A percentile compares a stretch with the other conserved stretches of the same genome.
Conservation (phyloP, 2,797 vertebrate genomes). For the Phylloscopus collybita region DNA sequence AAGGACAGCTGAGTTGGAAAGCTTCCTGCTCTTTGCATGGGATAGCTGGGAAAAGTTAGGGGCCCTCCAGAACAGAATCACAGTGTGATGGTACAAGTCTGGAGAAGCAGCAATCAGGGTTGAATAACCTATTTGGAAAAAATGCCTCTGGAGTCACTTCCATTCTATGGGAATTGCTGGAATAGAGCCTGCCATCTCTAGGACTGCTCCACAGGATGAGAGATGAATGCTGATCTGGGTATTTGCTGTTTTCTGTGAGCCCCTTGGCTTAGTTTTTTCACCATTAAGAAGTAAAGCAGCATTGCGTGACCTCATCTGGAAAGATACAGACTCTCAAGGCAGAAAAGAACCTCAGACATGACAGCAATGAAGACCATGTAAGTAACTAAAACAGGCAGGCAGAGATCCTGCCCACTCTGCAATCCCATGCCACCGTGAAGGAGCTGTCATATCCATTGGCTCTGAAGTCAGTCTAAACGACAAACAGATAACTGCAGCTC, state of each 20-base stretch:
- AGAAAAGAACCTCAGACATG: background rate
- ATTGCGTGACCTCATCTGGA: background rate
- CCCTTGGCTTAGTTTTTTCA: background rate
- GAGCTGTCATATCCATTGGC: background rate
- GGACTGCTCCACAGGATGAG: background rate
- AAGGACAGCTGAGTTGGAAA: background rate
- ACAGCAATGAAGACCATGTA: background rate
- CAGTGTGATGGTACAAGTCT: background rate
- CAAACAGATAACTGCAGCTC: background rate
- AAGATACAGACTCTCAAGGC: background rate
- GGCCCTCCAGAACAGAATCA: background rate
- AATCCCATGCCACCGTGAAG: background rate
- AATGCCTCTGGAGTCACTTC: background rate
- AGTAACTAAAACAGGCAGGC: background rate
- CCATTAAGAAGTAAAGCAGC: background rate
- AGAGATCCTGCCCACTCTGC: background rate
- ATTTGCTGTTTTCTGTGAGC: background rate
- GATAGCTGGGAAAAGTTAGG: background rate
- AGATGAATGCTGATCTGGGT: background rate
- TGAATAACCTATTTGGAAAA: background rate
- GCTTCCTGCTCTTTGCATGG: background rate
- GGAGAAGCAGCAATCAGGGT: background rate
- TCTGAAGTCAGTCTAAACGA: background rate
- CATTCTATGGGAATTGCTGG: background rate
- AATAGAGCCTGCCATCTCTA: background rate